These are phyloP conservation scores for Calephelis nemesis DNA, from an alignment of 1,140 invertebrate genomes.

Conservation along the genomic window DNA sequence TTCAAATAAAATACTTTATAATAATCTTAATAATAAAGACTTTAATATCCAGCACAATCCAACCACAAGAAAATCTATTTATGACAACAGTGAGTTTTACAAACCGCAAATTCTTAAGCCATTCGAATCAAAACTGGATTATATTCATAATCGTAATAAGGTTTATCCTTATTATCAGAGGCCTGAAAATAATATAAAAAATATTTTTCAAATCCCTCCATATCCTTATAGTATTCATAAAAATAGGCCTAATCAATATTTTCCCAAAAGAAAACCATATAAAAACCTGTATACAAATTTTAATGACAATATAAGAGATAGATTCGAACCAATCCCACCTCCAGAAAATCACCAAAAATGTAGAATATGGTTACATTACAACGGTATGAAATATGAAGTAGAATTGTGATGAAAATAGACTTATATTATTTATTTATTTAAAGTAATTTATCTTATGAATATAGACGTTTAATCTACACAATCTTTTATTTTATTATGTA, in stretches of 20 bases:
- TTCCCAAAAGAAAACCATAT: not conserved
- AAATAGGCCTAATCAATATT: not conserved
- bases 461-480: not conserved
- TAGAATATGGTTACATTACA: conserved; percentile 55
- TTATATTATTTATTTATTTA: not conserved
- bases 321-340: conserved; percentile 21
- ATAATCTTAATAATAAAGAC: not conserved
- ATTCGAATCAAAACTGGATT: not conserved
- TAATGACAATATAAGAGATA: conserved; percentile 35
- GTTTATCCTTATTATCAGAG: not conserved
- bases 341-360: conserved; percentile 39
- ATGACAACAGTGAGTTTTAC: not conserved
- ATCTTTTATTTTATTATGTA: not conserved
- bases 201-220: not conserved
- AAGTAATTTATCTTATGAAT: not conserved
- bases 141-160: not conserved
- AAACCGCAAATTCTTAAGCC: not conserved
- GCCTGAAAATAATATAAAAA: conserved; percentile 1
- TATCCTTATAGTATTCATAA: not conserved
- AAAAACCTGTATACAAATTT: not conserved
- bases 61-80: not conserved
- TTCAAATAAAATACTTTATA: too few species aligned
- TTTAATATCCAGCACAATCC: not conserved
- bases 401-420: conserved; percentile 14
- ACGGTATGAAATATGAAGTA: conserved; percentile 58